phyloP scores from a whole-genome alignment of 2,113 vertebrate genomes.

The Trichomycterus rosablanca region DNA sequence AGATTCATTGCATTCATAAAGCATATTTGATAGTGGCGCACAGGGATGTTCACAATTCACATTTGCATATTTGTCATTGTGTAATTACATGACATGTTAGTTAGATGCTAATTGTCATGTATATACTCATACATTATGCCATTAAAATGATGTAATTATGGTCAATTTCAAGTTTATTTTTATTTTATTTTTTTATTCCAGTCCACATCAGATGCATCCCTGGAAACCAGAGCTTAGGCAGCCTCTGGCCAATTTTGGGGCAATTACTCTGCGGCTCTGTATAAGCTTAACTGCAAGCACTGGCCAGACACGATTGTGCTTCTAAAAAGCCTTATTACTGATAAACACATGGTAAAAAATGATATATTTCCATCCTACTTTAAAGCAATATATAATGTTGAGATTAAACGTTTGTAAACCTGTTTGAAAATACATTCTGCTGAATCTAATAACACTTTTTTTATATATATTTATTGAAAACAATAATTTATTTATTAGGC shows the following conservation, averaged over 20 bases:
- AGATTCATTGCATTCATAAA: slow-evolving; percentile 29
- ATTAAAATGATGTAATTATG: slow-evolving; percentile 28
- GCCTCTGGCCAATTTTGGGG: slow-evolving; percentile 29
- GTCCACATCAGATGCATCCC: slow-evolving; percentile 34
- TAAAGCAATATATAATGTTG: no score
- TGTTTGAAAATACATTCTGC: no score
- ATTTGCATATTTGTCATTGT: slow-evolving; percentile 26
- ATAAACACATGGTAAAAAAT: background rate
- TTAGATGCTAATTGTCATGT: slow-evolving; percentile 34
- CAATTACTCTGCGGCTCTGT: slow-evolving; percentile 23
- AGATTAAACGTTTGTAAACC: no score
- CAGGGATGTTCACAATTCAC: background rate
- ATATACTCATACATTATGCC: slow-evolving; percentile 27
- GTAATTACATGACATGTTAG: slow-evolving; percentile 34
- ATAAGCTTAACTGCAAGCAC: slow-evolving; percentile 25
- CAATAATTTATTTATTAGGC: no score
- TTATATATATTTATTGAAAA: no score
- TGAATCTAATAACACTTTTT: no score
- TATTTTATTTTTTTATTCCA: slow-evolving; percentile 18
- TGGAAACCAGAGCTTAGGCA: slow-evolving; percentile 35
- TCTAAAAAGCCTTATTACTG: slow-evolving; percentile 5
- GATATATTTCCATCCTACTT: no score
- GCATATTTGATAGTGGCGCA: slow-evolving; percentile 18
- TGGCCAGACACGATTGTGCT: slow-evolving; percentile 16
- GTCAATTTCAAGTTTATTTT: slow-evolving; percentile 27